phyloP scores from a whole-genome alignment of 2,113 vertebrate genomes.

The Brachionichthys hirsutus region DNA sequence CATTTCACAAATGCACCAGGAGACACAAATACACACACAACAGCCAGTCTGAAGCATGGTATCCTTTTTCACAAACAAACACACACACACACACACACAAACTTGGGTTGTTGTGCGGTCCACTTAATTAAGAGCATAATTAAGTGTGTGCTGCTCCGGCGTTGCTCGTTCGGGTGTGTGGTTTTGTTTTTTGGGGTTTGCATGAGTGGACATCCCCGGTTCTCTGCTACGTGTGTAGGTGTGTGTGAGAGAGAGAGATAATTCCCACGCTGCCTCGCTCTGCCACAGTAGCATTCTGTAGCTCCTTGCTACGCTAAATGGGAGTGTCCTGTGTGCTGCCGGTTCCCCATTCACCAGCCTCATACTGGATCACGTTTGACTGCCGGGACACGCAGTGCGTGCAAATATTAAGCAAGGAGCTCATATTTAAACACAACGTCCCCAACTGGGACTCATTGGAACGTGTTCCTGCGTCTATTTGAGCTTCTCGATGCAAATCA shows the following conservation, averaged over 20 bases:
- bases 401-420: neutral
- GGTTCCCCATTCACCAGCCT: constrained; percentile 70
- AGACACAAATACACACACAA: neutral
- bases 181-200: constrained; percentile 2
- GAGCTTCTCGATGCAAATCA: neutral
- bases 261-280: constrained; percentile 46
- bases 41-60: constrained; percentile 16
- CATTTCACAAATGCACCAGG: neutral
- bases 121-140: constrained; percentile 69
- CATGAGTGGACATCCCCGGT: neutral
- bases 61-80: constrained; percentile 32
- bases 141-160: constrained; percentile 50
- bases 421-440: neutral
- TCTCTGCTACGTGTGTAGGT: constrained; percentile 2
- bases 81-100: constrained; percentile 1
- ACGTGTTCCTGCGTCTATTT: neutral
- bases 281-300: constrained; percentile 45
- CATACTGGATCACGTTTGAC: constrained; percentile 51
- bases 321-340: constrained; percentile 60
- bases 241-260: constrained; percentile 28
- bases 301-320: constrained; percentile 67
- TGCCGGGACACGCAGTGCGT: constrained; percentile 17
- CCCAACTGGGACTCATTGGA: constrained; percentile 8
- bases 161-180: constrained; percentile 48
- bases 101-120: constrained; percentile 47